phyloP scores from a whole-genome alignment of 2,113 vertebrate genomes.

The Ailuropoda melanoleuca region DNA sequence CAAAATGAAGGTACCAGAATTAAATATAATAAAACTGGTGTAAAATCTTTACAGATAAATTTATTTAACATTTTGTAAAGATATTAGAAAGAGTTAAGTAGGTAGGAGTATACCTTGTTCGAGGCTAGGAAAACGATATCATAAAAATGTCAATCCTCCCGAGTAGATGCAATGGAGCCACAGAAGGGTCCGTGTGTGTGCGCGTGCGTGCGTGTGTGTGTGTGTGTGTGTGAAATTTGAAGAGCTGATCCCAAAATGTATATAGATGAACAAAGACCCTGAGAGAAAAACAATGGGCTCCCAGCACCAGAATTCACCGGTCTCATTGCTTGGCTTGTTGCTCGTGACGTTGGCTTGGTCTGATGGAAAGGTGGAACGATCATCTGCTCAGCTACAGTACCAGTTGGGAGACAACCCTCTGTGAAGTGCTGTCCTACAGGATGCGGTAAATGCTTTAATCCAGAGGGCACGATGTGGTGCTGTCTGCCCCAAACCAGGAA shows the following conservation, averaged over 20 bases:
- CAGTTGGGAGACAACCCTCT: background rate
- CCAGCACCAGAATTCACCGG: background rate
- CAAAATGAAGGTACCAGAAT: background rate
- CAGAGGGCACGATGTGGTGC: background rate
- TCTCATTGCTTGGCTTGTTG: no score
- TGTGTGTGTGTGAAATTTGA: background rate
- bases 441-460: background rate
- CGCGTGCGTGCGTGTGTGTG: background rate
- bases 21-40: background rate
- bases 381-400: background rate
- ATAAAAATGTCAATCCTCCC: background rate
- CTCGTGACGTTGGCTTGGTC: no score
- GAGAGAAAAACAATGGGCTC: background rate
- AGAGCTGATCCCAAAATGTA: background rate
- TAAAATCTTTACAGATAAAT: background rate
- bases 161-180: background rate
- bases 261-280: background rate
- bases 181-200: background rate
- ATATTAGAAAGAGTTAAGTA: background rate
- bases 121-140: background rate
- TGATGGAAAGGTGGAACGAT: background rate
- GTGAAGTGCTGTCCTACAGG: background rate
- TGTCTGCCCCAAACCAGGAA: background rate
- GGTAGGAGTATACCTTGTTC: background rate
- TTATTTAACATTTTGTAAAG: background rate